A percentile compares a stretch with the other conserved stretches of the same genome.
Conservation (phyloP, 2,113 vertebrate species). For the Plectropomus leopardus region DNA sequence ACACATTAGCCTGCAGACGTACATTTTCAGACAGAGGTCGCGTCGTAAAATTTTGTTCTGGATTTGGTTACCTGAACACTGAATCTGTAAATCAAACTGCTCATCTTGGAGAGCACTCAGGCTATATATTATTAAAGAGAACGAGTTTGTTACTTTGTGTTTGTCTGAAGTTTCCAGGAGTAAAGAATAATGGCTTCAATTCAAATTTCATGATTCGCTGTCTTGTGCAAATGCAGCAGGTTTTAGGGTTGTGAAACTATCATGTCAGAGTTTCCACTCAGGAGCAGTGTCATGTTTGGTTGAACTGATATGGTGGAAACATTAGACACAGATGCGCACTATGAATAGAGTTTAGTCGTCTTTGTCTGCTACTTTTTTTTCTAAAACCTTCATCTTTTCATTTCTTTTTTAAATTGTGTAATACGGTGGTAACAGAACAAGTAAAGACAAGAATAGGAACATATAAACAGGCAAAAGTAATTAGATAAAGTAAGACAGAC, state of each 20-base stretch:
- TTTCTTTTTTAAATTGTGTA: no score
- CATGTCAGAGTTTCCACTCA: background rate
- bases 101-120: background rate
- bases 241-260: background rate
- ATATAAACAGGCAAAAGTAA: no score
- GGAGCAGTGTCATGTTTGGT: background rate
- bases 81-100: constrained; percentile 14
- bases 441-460: no score
- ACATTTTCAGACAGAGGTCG: background rate
- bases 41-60: constrained; percentile 22
- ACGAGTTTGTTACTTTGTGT: background rate
- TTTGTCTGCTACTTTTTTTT: background rate
- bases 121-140: constrained; percentile 7
- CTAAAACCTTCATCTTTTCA: background rate
- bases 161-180: background rate
- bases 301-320: background rate
- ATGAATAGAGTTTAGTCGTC: background rate
- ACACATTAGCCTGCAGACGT: background rate
- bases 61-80: constrained; percentile 33
- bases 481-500: no score
- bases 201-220: background rate
- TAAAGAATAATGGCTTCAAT: background rate
- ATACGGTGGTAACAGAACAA: no score
- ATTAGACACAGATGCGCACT: no score
- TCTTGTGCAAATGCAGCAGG: background rate